A percentile compares a stretch with the other conserved stretches of the same genome.
phyloP scores from a whole-genome alignment of 2,113 vertebrate genomes.

The Hyla sarda region DNA sequence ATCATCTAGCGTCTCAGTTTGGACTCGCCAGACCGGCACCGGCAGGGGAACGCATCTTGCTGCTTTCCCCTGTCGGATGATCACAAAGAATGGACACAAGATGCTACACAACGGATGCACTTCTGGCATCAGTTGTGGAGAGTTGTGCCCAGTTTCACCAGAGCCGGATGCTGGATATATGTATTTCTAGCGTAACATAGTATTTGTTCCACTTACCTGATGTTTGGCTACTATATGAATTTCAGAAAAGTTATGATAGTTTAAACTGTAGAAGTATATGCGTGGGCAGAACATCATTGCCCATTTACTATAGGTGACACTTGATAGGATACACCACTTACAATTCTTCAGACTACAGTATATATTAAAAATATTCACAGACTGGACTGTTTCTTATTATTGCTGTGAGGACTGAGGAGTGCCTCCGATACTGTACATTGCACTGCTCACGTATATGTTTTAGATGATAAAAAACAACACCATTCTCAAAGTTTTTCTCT shows the following conservation, averaged over 20 bases:
- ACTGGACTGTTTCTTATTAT: background rate
- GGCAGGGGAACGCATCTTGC: too few species aligned
- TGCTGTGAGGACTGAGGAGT: constrained; percentile 24
- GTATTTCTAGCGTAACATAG: too few species aligned
- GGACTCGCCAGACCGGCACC: too few species aligned
- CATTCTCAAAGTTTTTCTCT: constrained; percentile 29
- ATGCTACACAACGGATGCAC: too few species aligned
- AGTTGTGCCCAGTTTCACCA: too few species aligned
- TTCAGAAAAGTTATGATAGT: background rate
- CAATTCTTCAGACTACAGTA: background rate
- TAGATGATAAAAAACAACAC: constrained; percentile 17
- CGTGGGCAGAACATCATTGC: background rate
- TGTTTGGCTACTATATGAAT: background rate
- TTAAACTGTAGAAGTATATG: background rate
- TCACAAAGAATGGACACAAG: too few species aligned
- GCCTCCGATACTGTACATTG: background rate
- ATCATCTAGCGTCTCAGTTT: too few species aligned
- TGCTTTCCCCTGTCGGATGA: too few species aligned
- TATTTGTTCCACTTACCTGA: background rate
- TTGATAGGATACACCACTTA: background rate
- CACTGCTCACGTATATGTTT: background rate
- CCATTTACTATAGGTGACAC: constrained; percentile 14
- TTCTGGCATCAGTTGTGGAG: too few species aligned
- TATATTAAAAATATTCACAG: constrained; percentile 5
- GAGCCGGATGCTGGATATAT: too few species aligned